Base-by-base conservation (phyloP, 2,113 vertebrate species). In the Scomber colias region DNA sequence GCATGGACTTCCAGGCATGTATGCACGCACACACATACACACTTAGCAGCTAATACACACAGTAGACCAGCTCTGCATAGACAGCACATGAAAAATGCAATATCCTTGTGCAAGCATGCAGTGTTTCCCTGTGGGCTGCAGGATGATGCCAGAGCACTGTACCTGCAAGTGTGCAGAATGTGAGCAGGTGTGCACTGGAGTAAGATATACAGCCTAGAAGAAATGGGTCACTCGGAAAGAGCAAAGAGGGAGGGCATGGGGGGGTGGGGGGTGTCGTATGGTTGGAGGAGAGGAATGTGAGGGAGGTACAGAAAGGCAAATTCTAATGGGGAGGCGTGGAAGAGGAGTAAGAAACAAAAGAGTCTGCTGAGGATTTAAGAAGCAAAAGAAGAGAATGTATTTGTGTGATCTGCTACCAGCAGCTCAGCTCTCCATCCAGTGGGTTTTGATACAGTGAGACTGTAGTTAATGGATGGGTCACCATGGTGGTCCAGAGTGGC, bases 401-500 rank as follows among this genome's bases (percentile, higher is more conserved):
- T 4, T 31, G 40, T 19, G 3, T 19, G 27, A 17, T 48, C 31
- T 12, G 4, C 35, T 40, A 40, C 35, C 8, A 9, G 35, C 6
- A 7, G 9, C 9, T 40, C 35, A 35, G 31, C 13, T 24, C 5
- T 19, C 40, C 13, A 14, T 30, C 46, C 24, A 0, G 7, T 11
- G n/a, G 62, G 19, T 30, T 68, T 49, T 21, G 65, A 46, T 45
- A 59, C 16, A 60, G 4, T 46, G 55, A 31, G 6, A 46, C 31
- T 50, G n/a, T n/a, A 24, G 11, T n/a, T 9, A 59, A 46, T 56
- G 59, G 27, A 71, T 10, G 64, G 55, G 57, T 49, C 77, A 82
- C 16, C 67, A 92, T 93, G 90, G 87, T 92, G 92, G 83, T 92
- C 21, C 88, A 92, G 82, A 84, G 71, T 71, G 50, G 82, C 48